A percentile compares a stretch with the other conserved stretches of the same genome.
phyloP scores from a whole-genome alignment of 2,113 vertebrate species.

The Cricetomys ansorgei region DNA sequence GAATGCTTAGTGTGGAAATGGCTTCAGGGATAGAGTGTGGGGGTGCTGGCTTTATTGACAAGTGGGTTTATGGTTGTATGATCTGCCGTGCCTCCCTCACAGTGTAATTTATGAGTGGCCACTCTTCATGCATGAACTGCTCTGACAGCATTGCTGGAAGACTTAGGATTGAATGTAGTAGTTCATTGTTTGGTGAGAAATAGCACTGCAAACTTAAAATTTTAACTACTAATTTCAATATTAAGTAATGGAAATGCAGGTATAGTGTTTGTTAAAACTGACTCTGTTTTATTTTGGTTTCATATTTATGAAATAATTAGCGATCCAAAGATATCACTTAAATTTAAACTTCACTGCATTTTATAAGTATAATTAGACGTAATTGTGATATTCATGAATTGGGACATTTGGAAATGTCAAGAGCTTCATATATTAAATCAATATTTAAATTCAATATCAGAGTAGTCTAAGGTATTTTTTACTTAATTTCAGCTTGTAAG shows the following conservation, averaged over 20 bases:
- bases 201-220: background rate
- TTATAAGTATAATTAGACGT: slow-evolving; percentile 53
- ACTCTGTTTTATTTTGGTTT: slow-evolving; percentile 38
- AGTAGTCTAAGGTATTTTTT: background rate
- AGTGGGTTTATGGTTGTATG: background rate
- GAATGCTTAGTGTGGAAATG: background rate
- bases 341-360: slow-evolving; percentile 29
- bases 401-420: slow-evolving; percentile 56
- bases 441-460: slow-evolving; percentile 56
- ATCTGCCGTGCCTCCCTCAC: background rate
- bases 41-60: background rate
- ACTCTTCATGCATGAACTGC: background rate
- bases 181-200: slow-evolving; percentile 2
- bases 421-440: slow-evolving; percentile 52
- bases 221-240: background rate
- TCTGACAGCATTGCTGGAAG: background rate
- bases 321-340: slow-evolving; percentile 4
- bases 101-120: background rate
- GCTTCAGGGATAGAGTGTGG: background rate
- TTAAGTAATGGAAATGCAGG: slow-evolving; percentile 19
- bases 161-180: background rate
- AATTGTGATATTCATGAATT: slow-evolving; percentile 53
- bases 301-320: slow-evolving; percentile 63
- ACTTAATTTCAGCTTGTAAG: background rate
- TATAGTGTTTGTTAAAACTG: background rate